Conservation (phyloP, 1,140 invertebrate species). For the Camponotus pennsylvanicus region DNA sequence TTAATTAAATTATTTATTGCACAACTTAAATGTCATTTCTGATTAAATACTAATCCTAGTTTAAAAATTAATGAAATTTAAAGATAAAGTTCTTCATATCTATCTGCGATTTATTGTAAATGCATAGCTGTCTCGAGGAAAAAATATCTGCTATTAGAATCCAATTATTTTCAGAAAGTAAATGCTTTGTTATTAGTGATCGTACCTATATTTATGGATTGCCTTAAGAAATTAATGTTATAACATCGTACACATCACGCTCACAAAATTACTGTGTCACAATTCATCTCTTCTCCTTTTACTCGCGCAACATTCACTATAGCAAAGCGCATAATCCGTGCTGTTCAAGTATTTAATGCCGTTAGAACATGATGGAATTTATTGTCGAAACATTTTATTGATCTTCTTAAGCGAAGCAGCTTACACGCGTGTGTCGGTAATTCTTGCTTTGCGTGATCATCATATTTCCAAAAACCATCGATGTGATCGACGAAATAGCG, state of each 20-base stretch:
- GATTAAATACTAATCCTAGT: not conserved
- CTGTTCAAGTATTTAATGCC: slow-evolving; percentile 57
- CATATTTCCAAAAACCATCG: slow-evolving; percentile 46
- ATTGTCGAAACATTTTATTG: slow-evolving; percentile 27
- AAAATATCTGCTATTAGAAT: not conserved
- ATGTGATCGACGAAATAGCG: slow-evolving; percentile 34
- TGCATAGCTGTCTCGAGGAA: not conserved
- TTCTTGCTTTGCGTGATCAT: slow-evolving; percentile 50
- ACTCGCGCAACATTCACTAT: slow-evolving; percentile 17
- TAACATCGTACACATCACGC: not conserved
- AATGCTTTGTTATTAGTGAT: not conserved
- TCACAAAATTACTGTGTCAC: slow-evolving; percentile 1
- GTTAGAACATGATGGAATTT: slow-evolving; percentile 54
- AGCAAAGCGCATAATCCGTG: slow-evolving; percentile 9
- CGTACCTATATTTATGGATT: not conserved
- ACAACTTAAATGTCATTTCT: not conserved
- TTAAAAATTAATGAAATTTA: no score
- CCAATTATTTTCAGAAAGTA: not conserved
- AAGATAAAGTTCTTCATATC: not conserved
- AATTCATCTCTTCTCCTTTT: slow-evolving; percentile 32
- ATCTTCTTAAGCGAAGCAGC: slow-evolving; percentile 28
- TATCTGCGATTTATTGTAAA: not conserved
- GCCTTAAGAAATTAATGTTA: not conserved
- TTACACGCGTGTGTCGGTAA: slow-evolving; percentile 29
- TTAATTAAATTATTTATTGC: not conserved